Evolutionary conservation across 2,797 vertebrate genomes (phyloP), one percentile per base, ranked within the genome.

Genomic region (Pseudochirops corinnae): DNA sequence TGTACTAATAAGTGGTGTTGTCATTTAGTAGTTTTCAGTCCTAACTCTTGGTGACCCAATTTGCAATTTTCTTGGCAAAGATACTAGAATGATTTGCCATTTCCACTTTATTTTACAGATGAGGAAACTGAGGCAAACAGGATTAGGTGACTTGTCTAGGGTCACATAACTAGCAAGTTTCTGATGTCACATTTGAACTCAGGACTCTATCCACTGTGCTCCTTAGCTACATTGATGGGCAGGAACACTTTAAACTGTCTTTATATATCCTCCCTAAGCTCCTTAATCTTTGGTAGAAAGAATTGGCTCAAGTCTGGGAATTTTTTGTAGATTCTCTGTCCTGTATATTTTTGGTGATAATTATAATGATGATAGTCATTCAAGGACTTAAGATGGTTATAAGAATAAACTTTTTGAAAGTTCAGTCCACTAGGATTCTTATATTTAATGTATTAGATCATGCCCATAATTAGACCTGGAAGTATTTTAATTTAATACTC

Each of bases 341-440:
- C 39, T 82, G 39, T 46, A 24, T 82, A 82, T 82, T 2, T 24
- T 82, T 82, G 2, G 7, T 46, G 74, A 82, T 82, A 82, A 46
- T 82, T 82, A 39, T 46, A 46, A 82, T 82, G 74, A 82, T 26
- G 21, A 26, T 26, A 82, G 12, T 3, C n/a, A 82, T 82, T 46
- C 74, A 82, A 26, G 74, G 39, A 46, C 39, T 74, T 46, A 9
- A 26, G 18, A 82, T 82, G 39, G 39, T 46, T 82, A 46, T 82
- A 82, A 82, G 67, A 82, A 46, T n/a, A 82, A 82, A 82, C n/a
- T 82, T 82, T 82, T 82, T 82, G 39, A 82, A 82, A 82, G 74
- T 82, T 82, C 74, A 82, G 74, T 46, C 74, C 74, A 82, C 18
- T 46, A 46, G 39, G 18, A 82, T 82, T 82, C n/a, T 82, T 46